Base-by-base conservation (phyloP, 2,113 vertebrate genomes). In the Anarhynchus alexandrinus region DNA sequence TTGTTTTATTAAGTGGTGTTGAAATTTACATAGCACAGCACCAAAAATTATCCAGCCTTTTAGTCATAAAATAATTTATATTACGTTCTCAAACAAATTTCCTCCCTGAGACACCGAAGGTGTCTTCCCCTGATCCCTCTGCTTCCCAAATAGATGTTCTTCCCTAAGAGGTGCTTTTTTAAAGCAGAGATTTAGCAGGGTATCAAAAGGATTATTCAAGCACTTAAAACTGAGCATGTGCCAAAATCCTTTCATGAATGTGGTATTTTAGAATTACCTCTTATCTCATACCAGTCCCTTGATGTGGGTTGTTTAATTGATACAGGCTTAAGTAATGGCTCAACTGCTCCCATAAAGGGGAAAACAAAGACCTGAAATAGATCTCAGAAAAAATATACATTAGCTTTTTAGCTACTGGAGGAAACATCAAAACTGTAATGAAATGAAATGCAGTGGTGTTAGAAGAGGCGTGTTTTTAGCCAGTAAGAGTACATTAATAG, bases 171-270 rank as follows among this genome's bases (percentile, higher is more conserved):
- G 5, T 49, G 29, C 3, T 55, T 84, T 90, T 62, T 49, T 51
- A 81, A 95, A 92, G 32, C 45, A 65, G 87, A 83, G 67, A 57
- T 95, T 94, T 88, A 93, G 32, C 47, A 92, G 83, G 40, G 23
- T 86, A 79, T 78, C 76, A 92, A 85, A 93, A 89, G 67, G 76
- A 93, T 93, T 90, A 93, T 74, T 88, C 55, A 88, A 82, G 62
- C 34, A 74, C 42, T 92, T 90, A 71, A 67, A 90, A 88, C 11
- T 65, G 36, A 88, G 47, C 30, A 82, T 71, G 80, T 87, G 83
- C 47, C 91, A 96, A 93, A 96, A 90, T 79, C 59, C 47, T 59
- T 86, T 81, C 54, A 13, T 76, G 27, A 86, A 91, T 65, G 36
- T 57, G 61, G 52, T 36, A 34, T 88, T 94, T 94, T 58, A 83